Evolutionary conservation across 2,113 vertebrate species (phyloP), one percentile per base, ranked within the genome.

Genomic region (Himantopus leucocephalus): DNA sequence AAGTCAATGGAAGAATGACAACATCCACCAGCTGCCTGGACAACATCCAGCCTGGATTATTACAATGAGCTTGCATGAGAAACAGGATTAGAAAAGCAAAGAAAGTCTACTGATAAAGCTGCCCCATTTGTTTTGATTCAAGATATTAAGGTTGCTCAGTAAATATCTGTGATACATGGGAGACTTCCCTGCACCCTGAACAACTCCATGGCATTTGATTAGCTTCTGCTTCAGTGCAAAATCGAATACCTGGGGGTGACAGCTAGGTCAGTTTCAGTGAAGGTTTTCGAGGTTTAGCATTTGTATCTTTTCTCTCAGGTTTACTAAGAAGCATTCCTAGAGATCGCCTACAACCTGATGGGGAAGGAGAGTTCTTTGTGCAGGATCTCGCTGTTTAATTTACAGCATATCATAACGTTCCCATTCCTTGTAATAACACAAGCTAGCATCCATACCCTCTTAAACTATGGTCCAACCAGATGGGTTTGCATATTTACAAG

Each of bases 1-100:
- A 97, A 94, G 82, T 90, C 95, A 91, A 87, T 96, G 94, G 92
- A 95, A 95, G 92, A 94, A 93, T 96, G 94, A 97, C 92, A 95
- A 90, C 90, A 92, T 95, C 91, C 81, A 95, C 96, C 95, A 97
- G 95, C 95, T 97, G 94, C 81, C 96, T 97, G 96, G 96, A 94
- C 71, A 90, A n/a, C 26, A 73, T 95, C 95, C 96, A 96, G 91
- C 37, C 87, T 55, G 91, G 81, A 90, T 97, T 88, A 94, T 88
- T 95, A 94, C 95, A 97, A 94, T 87, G 81, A 95, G n/a, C 12
- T 62, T 92, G 81, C 64, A 87, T 91, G 92, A 96, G 91, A 97
- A 97, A 92, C 83, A 76, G 62, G 77, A 78, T 94, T 92, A 89
- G 95, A 75, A 94, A 95, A 97, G 90, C 95, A 90, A 55, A 78